Base-by-base conservation (phyloP, 92 coral and sea anemone species). In the Actinostola sp. region DNA sequence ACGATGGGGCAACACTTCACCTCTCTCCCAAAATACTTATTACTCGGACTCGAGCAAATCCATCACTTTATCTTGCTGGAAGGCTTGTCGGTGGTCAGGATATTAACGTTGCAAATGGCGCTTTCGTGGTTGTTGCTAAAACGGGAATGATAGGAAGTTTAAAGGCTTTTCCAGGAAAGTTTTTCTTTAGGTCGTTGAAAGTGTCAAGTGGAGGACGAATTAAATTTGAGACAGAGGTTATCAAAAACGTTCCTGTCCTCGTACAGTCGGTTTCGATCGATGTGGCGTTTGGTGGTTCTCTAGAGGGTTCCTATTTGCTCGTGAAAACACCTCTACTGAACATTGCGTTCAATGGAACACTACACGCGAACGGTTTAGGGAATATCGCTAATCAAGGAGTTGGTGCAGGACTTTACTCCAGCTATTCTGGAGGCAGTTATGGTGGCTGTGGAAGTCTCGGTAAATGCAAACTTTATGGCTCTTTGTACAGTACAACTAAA, bases 371-470 rank as follows among this genome's bases (percentile, higher is more conserved):
- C 51, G 82, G 78, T 1, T 55, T 67, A 17, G 90, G 90, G 48
- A 19, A 73, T 36, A 49, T 54, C 31, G 52, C 74, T 14, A 71
- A 71, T 8, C 45, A 46, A n/a, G 90, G 90, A 9, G 72, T 81
- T 0, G 90, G 90, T 36, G 77, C 78, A 16, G 90, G 90, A 3
- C 61, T 56, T 21, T 8, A 13, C 24, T 71, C 75, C 17, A 64
- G 45, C 21, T 46, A 10, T n/a, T 58, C 77, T 29, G 90, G 90
- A 25, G 90, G 90, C 5, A 79, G 90, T 43, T 71, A 60, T 77
- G 90, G 90, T 58, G 90, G 90, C 10, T 85, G 90, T 69, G 90
- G 85, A 23, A 34, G 72, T 29, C 70, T 67, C 25, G 76, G 42
- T 0, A 38, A 15, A 17, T 85, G 90, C 52, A 75, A 52, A 15